These are phyloP conservation scores for Epinephelus malabaricus DNA, from an alignment of 2,797 vertebrate genomes.

Conservation along the genomic window DNA sequence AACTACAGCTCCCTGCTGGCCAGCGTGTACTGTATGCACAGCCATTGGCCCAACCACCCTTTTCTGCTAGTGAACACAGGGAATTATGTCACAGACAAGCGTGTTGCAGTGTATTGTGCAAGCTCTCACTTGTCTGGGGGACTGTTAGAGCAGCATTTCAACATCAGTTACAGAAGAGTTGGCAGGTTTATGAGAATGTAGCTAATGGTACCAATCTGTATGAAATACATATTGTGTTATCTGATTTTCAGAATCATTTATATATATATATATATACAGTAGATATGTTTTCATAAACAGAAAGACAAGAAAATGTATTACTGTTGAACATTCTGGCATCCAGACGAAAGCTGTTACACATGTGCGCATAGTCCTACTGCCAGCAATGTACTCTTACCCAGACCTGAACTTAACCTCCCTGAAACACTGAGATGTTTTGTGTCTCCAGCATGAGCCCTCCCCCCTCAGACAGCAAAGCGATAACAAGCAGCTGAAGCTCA, in stretches of 20 bases:
- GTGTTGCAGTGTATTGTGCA: slow-evolving; percentile 27
- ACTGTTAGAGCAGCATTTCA: slow-evolving; percentile 41
- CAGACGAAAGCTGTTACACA: slow-evolving; percentile 17
- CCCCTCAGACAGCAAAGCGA: slow-evolving; percentile 25
- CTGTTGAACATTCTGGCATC: slow-evolving; percentile 17
- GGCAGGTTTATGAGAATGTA: neutral
- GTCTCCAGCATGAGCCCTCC: slow-evolving; percentile 25
- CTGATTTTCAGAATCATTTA: neutral
- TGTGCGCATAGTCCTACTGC: slow-evolving; percentile 16
- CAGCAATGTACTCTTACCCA: slow-evolving; percentile 34
- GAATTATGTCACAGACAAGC: slow-evolving; percentile 31
- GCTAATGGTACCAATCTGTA: slow-evolving; percentile 4
- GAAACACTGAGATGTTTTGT: slow-evolving; percentile 19
- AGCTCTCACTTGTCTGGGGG: slow-evolving; percentile 18
- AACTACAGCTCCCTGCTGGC: slow-evolving; percentile 10
- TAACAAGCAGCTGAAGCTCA: slow-evolving; percentile 11
- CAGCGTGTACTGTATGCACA: slow-evolving; percentile 1
- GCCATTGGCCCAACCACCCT: neutral
- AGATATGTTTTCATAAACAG: slow-evolving; percentile 5
- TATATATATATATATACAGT: neutral
- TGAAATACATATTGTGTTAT: slow-evolving; percentile 6
- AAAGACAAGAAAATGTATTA: slow-evolving; percentile 1
- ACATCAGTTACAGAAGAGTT: slow-evolving; percentile 27
- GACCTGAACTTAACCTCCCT: slow-evolving; percentile 19
- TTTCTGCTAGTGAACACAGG: slow-evolving; percentile 11